A percentile compares a stretch with the other conserved stretches of the same genome.
phyloP scores from a whole-genome alignment of 2,888 invertebrate genomes.

The Autographa gamma region DNA sequence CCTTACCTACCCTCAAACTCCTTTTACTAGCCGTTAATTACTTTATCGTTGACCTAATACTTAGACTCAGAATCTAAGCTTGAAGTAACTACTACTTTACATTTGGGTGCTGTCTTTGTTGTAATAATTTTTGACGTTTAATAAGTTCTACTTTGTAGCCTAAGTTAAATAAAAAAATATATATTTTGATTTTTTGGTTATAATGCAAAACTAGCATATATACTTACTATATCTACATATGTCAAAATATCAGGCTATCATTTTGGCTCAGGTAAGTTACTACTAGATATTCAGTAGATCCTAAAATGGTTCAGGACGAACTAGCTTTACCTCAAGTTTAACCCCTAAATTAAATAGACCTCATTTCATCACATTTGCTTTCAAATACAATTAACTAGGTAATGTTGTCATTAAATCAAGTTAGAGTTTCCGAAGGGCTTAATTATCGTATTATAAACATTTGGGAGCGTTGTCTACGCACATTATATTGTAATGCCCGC shows the following conservation, averaged over 20 bases:
- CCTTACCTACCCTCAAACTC: no score
- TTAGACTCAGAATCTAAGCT: no score
- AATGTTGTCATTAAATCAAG: neutral
- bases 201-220: no score
- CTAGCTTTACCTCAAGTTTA: neutral
- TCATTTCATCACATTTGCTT: neutral
- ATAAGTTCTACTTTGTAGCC: no score
- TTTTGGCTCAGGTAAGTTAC: neutral
- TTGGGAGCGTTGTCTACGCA: conserved; percentile 5
- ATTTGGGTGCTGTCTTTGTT: no score
- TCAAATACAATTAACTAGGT: neutral
- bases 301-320: neutral
- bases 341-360: neutral
- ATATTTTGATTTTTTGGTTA: no score
- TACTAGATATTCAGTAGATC: neutral
- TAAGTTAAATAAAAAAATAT: no score
- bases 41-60: no score
- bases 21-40: no score
- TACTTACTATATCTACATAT: no score
- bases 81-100: no score
- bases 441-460: conserved; percentile 25
- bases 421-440: conserved; percentile 20
- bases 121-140: no score
- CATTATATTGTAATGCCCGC: conserved; percentile 18
- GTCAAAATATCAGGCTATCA: neutral